These are phyloP conservation scores for Pseudobourletiella spinata DNA, from an alignment of 1,140 invertebrate genomes.

Conservation along the genomic window DNA sequence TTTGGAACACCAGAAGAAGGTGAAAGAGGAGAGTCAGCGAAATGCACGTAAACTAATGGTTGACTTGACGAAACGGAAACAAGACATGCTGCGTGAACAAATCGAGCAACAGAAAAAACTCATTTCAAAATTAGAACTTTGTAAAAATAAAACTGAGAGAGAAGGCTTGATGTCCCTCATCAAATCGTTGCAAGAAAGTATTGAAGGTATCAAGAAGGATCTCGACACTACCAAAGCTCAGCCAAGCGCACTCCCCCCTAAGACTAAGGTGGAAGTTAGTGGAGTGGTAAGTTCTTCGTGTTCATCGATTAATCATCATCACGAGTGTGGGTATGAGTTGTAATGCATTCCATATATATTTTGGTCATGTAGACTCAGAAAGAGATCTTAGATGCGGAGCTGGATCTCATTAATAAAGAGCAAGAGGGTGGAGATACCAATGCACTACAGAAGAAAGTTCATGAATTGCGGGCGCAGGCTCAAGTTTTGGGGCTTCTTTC, in stretches of 20 bases:
- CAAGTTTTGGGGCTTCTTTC: constrained; percentile 42
- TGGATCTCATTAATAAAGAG: constrained; percentile 75
- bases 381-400: constrained; percentile 76
- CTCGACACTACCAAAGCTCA: constrained; percentile 42
- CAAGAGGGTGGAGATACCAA: constrained; percentile 66
- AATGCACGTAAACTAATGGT: constrained; percentile 60
- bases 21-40: constrained; percentile 54
- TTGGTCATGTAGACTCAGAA: constrained; percentile 52
- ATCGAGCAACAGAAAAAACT: constrained; percentile 64
- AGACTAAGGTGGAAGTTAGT: neutral
- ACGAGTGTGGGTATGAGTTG: no score
- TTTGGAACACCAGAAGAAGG: constrained; percentile 54
- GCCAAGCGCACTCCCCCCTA: neutral
- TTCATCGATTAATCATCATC: no score
- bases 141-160: constrained; percentile 52
- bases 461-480: constrained; percentile 59
- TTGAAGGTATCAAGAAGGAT: constrained; percentile 64
- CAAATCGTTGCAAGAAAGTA: constrained; percentile 56
- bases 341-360: neutral
- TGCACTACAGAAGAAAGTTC: constrained; percentile 60
- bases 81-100: constrained; percentile 67
- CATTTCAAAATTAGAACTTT: constrained; percentile 62
- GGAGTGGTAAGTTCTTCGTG: neutral
- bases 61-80: constrained; percentile 65
- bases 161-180: constrained; percentile 60